Conservation (phyloP, 2,113 vertebrate species). For the Esox niger region DNA sequence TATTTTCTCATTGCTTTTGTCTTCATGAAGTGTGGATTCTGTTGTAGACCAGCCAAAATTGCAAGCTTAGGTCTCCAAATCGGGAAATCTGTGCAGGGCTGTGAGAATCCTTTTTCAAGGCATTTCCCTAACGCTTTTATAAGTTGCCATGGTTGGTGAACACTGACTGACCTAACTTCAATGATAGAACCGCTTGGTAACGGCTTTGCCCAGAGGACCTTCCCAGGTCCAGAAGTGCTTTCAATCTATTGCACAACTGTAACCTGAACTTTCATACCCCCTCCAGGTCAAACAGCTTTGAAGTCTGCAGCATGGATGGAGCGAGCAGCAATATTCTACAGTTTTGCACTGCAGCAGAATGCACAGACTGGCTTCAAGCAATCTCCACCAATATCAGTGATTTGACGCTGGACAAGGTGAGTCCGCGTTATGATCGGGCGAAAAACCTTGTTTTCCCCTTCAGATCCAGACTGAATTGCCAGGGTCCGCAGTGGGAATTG, state of each 20-base stretch:
- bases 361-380: conserved; percentile 89
- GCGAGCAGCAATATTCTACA: conserved; percentile 84
- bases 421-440: conserved; percentile 45
- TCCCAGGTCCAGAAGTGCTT: conserved; percentile 6
- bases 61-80: no score
- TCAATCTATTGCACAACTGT: conserved; percentile 26
- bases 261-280: conserved; percentile 49
- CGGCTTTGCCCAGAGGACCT: background rate
- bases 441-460: no score
- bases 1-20: no score
- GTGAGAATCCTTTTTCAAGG: no score
- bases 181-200: no score
- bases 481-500: no score
- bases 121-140: no score
- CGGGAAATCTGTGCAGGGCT: no score
- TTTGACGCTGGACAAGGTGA: conserved; percentile 86
- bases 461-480: background rate
- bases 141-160: no score
- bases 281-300: conserved; percentile 86
- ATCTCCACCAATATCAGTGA: conserved; percentile 87
- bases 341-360: conserved; percentile 86
- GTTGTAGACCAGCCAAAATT: no score
- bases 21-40: no score
- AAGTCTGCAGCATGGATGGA: conserved; percentile 86
- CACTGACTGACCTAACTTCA: no score